Evolutionary conservation across 2,888 invertebrate genomes (phyloP).

Genomic region (Drosophila subquinaria): DNA sequence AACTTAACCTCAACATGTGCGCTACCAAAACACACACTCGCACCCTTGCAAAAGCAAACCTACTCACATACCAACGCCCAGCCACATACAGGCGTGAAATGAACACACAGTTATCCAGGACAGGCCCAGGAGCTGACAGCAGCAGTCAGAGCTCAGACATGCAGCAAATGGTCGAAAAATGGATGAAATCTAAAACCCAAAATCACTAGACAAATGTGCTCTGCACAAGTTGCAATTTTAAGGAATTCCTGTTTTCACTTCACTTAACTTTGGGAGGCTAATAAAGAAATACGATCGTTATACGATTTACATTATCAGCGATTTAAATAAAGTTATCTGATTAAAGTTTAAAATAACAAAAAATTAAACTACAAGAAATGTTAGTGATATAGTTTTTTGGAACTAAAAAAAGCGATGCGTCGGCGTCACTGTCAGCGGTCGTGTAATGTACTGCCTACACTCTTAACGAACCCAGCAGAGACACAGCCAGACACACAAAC

Average conservation of each 20-base stretch:
- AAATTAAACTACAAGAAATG: slow-evolving; percentile 1
- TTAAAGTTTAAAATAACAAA: neutral
- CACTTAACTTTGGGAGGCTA: neutral
- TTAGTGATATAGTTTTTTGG: slow-evolving; percentile 1
- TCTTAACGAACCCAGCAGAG: slow-evolving; percentile 11
- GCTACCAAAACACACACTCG: slow-evolving; percentile 29
- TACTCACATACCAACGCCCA: slow-evolving; percentile 9
- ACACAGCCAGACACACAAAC: slow-evolving; percentile 23
- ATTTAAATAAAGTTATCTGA: neutral
- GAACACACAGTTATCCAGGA: slow-evolving; percentile 67
- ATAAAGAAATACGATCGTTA: slow-evolving; percentile 3
- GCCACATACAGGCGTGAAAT: slow-evolving; percentile 57
- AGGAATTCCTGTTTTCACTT: slow-evolving; percentile 1
- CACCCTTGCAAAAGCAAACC: slow-evolving; percentile 11
- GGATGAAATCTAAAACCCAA: slow-evolving; percentile 42
- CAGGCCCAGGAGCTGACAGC: slow-evolving; percentile 36
- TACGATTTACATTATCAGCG: neutral
- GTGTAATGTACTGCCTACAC: slow-evolving; percentile 59
- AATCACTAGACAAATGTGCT: slow-evolving; percentile 25
- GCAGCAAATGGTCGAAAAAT: slow-evolving; percentile 69
- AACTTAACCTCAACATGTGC: slow-evolving; percentile 72
- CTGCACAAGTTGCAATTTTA: slow-evolving; percentile 4
- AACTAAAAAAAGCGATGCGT: slow-evolving; percentile 34
- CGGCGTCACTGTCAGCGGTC: slow-evolving; percentile 42
- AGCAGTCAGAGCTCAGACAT: slow-evolving; percentile 58